Evolutionary conservation across 92 coral and sea anemone species (phyloP).

Genomic region (Micromussa lordhowensis): DNA sequence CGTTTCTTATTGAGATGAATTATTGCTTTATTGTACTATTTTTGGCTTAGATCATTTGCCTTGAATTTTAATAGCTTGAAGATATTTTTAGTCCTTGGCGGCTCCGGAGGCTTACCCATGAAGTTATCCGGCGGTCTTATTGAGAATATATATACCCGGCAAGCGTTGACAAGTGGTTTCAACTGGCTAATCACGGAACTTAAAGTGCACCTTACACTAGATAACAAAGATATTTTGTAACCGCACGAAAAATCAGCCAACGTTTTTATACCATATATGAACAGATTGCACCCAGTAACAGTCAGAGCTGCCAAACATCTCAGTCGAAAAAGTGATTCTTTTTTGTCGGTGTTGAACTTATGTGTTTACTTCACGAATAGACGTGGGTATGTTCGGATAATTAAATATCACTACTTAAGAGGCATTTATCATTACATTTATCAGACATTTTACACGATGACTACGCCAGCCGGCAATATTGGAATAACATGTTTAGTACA

Average conservation of each 20-base stretch:
- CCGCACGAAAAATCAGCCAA: not conserved
- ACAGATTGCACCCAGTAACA: not conserved
- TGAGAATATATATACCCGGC: conserved; percentile 15
- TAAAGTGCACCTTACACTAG: not conserved
- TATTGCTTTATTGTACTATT: not conserved
- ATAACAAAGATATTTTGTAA: not conserved
- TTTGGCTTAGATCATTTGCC: not conserved
- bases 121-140: conserved; percentile 13
- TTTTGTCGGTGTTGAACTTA: not conserved
- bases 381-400: not conserved
- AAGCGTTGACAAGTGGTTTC: conserved; percentile 22
- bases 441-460: not conserved
- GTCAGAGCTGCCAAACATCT: not conserved
- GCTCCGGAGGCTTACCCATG: not conserved
- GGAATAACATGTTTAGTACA: not conserved
- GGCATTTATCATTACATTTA: not conserved
- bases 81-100: not conserved
- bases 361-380: not conserved
- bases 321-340: not conserved
- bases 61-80: not conserved
- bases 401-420: not conserved
- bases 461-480: not conserved
- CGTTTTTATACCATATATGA: not conserved
- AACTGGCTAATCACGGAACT: conserved; percentile 8
- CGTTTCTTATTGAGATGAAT: not conserved